Base-by-base conservation (phyloP, 92 coral and sea anemone species). In the Anthopleura xanthogrammica region DNA sequence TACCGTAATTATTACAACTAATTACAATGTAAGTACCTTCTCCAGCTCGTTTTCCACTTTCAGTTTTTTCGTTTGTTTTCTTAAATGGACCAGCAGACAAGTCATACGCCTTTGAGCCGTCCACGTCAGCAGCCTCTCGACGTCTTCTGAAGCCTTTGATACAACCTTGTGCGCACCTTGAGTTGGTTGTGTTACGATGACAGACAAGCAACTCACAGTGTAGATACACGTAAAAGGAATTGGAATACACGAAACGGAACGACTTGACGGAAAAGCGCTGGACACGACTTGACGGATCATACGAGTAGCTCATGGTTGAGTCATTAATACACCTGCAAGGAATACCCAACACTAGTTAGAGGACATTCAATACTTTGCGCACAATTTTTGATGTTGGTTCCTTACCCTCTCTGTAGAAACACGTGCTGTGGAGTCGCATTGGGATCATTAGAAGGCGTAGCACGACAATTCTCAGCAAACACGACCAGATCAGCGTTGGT, bases 401-500 rank as follows among this genome's bases (percentile, higher is more conserved):
- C 74, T 58, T 79, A 79, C 83, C 83, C 83, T 13, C 52, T 79
- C n/a, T 54, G 50, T 46, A 46, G 50, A 46, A 46, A 46, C 50
- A 46, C 50, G 7, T 46, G 50, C 50, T 46, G 50, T 46, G 50
- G 50, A 3, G 50, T 2, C 50, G 50, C 50, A 46, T 46, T 46
- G 50, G 50, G 50, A 46, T 46, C 50, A 46, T 46, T 46, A 2
- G 50, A 46, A 46, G 50, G 50, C 50, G 50, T 46, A 23, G 52
- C 58, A 79, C 3, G 17, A 14, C 83, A 79, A 46, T 46, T 46
- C 50, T 46, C 50, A 46, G 83, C 83, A 62, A 79, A 79, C 75
- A 79, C 83, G 16, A 79, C 83, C n/a, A 79, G 83, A 79, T 79
- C 66, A 40, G 50, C 83, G 14, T 23, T 57, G 43, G 75, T 79